Evolutionary conservation across 2,888 invertebrate genomes (phyloP).

Genomic region (Enchytraeus crypticus): DNA sequence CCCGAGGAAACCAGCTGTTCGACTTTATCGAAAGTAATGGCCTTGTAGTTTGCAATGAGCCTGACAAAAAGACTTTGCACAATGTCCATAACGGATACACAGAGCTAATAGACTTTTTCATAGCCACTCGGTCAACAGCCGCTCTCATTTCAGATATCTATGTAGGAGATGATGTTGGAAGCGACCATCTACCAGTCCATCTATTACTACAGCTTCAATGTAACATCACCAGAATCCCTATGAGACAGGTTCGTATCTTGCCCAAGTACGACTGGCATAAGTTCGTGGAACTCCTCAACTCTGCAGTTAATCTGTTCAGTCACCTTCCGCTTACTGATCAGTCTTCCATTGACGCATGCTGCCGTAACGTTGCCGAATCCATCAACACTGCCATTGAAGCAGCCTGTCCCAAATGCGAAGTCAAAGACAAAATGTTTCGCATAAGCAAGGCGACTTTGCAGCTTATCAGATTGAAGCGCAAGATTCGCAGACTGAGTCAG

Average conservation of each 20-base stretch:
- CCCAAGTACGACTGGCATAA: background rate
- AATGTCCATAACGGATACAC: background rate
- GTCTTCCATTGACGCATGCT: background rate
- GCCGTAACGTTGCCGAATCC: background rate
- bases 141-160: background rate
- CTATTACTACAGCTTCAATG: background rate
- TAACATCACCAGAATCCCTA: background rate
- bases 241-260: background rate
- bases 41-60: background rate
- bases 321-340: background rate
- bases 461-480: background rate
- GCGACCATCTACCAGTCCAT: background rate
- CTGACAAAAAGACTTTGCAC: background rate
- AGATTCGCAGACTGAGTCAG: background rate
- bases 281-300: background rate
- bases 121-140: background rate
- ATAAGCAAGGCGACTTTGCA: background rate
- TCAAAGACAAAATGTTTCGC: background rate
- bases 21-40: background rate
- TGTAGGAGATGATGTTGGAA: background rate
- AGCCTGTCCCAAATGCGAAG: background rate
- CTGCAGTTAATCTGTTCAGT: background rate
- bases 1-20: background rate
- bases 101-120: background rate
- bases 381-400: background rate